Percentiles rank a stretch among this genome's conserved stretches.
Evolutionary conservation across 2,113 vertebrate species (phyloP).

Genomic region (Gasterosteus aculeatus): DNA sequence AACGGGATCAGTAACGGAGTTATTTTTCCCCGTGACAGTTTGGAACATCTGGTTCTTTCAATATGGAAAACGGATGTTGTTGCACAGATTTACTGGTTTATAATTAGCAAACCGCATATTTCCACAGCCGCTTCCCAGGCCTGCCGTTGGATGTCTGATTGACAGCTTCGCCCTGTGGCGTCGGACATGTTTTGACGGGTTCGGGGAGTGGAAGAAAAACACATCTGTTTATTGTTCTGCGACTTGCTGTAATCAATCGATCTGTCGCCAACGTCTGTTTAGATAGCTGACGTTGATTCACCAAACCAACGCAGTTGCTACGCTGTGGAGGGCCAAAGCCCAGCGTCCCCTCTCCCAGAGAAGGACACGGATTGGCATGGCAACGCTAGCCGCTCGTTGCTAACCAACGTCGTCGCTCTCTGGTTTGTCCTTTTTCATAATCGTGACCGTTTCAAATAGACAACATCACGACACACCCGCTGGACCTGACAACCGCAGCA

Average conservation of each 20-base stretch:
- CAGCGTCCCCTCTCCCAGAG: constrained; percentile 25
- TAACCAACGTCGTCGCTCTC: background rate
- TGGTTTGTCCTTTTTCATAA: background rate
- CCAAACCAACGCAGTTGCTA: too few species aligned
- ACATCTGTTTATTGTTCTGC: background rate
- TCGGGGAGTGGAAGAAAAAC: background rate
- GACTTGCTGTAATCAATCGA: too few species aligned
- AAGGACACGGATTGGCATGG: constrained; percentile 28
- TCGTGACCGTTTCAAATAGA: too few species aligned
- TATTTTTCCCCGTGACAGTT: background rate
- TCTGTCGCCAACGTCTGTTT: background rate
- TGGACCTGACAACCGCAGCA: background rate
- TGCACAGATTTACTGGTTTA: constrained; percentile 28
- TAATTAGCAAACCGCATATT: constrained; percentile 14
- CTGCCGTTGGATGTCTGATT: constrained; percentile 65
- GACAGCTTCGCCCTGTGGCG: constrained; percentile 46
- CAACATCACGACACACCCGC: background rate
- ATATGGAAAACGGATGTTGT: background rate
- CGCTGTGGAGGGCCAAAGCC: background rate
- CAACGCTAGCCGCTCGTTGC: background rate
- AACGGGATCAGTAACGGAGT: background rate
- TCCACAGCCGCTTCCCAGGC: constrained; percentile 44
- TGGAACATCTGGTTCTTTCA: background rate
- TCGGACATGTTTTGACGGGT: constrained; percentile 41
- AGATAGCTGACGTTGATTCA: too few species aligned